phyloP scores from a whole-genome alignment of 2,113 vertebrate genomes.

The Ophthalmolycus amberensis region DNA sequence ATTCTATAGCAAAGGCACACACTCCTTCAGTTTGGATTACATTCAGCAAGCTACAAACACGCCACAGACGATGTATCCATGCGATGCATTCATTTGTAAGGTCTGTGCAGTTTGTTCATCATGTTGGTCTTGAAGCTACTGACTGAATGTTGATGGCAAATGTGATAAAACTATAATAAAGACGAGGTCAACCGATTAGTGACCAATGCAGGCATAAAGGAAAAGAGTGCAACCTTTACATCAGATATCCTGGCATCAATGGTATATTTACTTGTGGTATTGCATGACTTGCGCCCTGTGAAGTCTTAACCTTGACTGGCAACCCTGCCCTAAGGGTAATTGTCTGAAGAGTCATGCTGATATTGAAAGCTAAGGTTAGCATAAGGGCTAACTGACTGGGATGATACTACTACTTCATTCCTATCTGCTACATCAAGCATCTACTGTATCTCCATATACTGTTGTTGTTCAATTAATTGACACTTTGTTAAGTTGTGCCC shows the following conservation, averaged over 20 bases:
- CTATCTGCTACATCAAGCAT: background rate
- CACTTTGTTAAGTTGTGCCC: background rate
- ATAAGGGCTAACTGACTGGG: slow-evolving; percentile 14
- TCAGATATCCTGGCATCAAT: background rate
- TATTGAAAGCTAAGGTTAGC: background rate
- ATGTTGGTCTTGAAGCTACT: background rate
- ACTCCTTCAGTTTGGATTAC: background rate
- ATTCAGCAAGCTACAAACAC: background rate
- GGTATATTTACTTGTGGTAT: background rate
- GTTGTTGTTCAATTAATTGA: background rate
- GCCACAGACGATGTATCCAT: background rate
- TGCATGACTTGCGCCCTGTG: background rate
- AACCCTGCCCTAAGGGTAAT: background rate
- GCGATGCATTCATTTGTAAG: background rate
- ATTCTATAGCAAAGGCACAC: background rate
- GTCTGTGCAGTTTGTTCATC: background rate
- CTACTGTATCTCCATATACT: background rate
- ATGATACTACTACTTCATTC: background rate
- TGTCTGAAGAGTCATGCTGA: background rate
- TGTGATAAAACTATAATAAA: background rate
- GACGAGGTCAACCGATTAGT: background rate
- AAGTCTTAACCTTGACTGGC: slow-evolving; percentile 21
- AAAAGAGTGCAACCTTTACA: too few relatives aligned
- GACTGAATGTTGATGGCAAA: background rate
- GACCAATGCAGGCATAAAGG: background rate